Percentiles rank a stretch among this genome's conserved stretches.
These are phyloP conservation scores for Synanthedon andrenaeformis DNA, from an alignment of 2,888 invertebrate genomes.

Conservation along the genomic window DNA sequence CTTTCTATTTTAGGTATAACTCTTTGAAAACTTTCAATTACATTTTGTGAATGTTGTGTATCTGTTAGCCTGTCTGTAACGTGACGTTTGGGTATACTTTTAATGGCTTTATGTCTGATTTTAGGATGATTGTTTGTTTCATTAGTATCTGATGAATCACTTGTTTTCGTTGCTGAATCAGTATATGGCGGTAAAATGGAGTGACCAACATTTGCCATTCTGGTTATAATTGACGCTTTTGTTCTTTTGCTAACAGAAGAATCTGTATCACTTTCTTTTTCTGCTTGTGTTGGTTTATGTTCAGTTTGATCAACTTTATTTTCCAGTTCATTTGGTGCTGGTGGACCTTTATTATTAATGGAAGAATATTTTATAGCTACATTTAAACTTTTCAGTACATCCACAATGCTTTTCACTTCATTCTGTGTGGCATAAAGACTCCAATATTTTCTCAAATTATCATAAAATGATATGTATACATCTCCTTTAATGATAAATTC, in stretches of 20 bases:
- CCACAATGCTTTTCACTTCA: slow-evolving; percentile 30
- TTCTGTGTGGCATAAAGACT: slow-evolving; percentile 36
- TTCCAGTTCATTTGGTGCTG: slow-evolving; percentile 13
- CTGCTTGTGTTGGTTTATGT: slow-evolving; percentile 8
- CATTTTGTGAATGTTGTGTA: slow-evolving; percentile 13
- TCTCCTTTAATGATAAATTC: slow-evolving; percentile 37
- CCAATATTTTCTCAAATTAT: slow-evolving; percentile 46
- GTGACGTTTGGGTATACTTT: slow-evolving; percentile 23
- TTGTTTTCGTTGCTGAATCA: slow-evolving; percentile 22
- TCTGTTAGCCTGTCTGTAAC: slow-evolving; percentile 21
- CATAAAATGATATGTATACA: slow-evolving; percentile 46
- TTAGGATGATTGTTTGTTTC: slow-evolving; percentile 25
- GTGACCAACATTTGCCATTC: slow-evolving; percentile 59
- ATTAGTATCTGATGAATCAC: slow-evolving; percentile 49
- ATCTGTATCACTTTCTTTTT: slow-evolving; percentile 48
- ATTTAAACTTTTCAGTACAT: slow-evolving; percentile 26
- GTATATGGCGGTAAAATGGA: slow-evolving; percentile 42
- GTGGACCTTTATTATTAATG: slow-evolving; percentile 15
- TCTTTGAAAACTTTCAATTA: slow-evolving; percentile 15
- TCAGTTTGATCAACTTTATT: slow-evolving; percentile 2
- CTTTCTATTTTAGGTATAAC: slow-evolving; percentile 12
- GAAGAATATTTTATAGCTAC: slow-evolving; percentile 23
- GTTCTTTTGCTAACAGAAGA: slow-evolving; percentile 39
- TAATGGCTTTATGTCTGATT: slow-evolving; percentile 36
- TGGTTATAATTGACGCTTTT: slow-evolving; percentile 46